Evolutionary conservation across 2,888 invertebrate species (phyloP).

Genomic region (Sicus ferrugineus): DNA sequence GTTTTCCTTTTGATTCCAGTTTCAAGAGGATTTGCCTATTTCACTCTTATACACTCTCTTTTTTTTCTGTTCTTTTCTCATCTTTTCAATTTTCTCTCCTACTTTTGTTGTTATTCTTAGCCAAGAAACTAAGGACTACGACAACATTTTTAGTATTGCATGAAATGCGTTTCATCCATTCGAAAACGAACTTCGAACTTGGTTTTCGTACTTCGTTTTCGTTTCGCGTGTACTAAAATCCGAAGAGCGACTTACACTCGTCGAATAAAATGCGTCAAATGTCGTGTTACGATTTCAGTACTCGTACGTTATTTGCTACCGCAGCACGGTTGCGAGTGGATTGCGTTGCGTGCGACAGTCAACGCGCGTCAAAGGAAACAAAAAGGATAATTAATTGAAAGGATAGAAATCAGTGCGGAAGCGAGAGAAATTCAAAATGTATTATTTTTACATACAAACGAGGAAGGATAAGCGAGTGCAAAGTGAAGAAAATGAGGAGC

Average conservation of each 20-base stretch:
- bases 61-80: not conserved
- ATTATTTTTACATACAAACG: no score
- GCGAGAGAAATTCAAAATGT: no score
- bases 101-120: not conserved
- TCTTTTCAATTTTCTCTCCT: no score
- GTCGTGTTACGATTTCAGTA: constrained; percentile 56
- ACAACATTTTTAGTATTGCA: constrained; percentile 57
- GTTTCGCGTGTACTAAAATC: constrained; percentile 36
- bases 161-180: constrained; percentile 37
- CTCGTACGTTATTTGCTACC: constrained; percentile 59
- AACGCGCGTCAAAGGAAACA: constrained; percentile 10
- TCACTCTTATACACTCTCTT: not conserved
- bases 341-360: constrained; percentile 19
- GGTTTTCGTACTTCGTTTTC: not conserved
- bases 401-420: not conserved
- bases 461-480: no score
- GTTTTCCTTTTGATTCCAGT: not conserved
- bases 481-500: no score
- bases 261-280: constrained; percentile 62
- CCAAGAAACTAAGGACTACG: constrained; percentile 49
- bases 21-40: not conserved
- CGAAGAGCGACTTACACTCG: constrained; percentile 46
- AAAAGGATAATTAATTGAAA: constrained; percentile 1
- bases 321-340: constrained; percentile 41
- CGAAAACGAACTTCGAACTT: constrained; percentile 11